Evolutionary conservation across 2,797 vertebrate species (phyloP).

Genomic region (Coregonus suidteri): DNA sequence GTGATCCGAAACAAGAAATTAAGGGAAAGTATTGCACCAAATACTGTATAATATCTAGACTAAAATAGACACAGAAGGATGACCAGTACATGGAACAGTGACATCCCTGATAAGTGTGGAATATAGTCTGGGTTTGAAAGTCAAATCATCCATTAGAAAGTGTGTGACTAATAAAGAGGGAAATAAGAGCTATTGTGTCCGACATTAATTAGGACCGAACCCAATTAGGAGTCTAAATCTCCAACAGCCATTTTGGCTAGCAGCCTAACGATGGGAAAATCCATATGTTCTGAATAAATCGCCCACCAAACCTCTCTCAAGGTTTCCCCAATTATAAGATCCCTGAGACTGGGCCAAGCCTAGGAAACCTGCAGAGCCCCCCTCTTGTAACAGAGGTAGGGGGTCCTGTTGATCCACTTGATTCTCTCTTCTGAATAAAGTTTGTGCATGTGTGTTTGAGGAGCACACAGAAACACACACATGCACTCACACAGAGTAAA

Average conservation of each 20-base stretch:
- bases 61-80: no score
- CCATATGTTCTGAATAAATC: constrained; percentile 78
- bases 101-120: not conserved
- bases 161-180: constrained; percentile 41
- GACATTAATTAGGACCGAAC: constrained; percentile 69
- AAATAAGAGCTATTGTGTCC: constrained; percentile 57
- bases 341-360: constrained; percentile 36
- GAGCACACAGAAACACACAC: not conserved
- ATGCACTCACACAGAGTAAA: not conserved
- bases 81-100: not conserved
- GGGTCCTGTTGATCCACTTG: constrained; percentile 38
- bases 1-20: no score
- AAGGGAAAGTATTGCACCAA: no score
- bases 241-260: constrained; percentile 67
- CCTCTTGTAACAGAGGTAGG: constrained; percentile 42
- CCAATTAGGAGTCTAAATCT: constrained; percentile 67
- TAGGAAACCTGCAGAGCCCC: constrained; percentile 45
- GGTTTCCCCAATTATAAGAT: constrained; percentile 69
- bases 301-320: constrained; percentile 56
- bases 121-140: constrained; percentile 11
- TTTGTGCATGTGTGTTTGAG: constrained; percentile 25
- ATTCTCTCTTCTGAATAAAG: constrained; percentile 38
- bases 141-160: constrained; percentile 27
- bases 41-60: no score
- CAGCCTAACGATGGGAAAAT: constrained; percentile 74